phyloP scores from a whole-genome alignment of 2,113 vertebrate genomes.

The Cinclus cinclus region DNA sequence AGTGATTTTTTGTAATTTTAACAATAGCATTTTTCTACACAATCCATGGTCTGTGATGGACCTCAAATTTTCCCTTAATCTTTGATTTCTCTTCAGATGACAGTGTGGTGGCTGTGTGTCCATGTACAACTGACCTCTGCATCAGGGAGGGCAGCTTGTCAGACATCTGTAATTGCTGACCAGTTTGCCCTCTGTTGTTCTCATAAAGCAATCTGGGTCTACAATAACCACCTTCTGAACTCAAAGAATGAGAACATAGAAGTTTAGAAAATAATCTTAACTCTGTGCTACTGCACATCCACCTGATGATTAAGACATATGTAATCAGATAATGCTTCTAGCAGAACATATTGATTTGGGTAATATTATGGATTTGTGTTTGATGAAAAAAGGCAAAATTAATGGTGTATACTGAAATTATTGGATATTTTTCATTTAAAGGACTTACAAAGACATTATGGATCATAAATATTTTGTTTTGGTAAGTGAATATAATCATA shows the following conservation, averaged over 20 bases:
- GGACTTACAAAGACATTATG: not conserved
- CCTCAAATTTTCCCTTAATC: not conserved
- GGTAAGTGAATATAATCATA: not conserved
- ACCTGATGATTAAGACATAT: not conserved
- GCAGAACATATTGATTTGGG: not conserved
- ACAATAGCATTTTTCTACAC: not conserved
- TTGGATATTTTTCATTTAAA: not conserved
- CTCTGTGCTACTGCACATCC: not conserved
- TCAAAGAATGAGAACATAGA: not conserved
- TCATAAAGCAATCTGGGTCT: not conserved
- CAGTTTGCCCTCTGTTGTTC: not conserved
- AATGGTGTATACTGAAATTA: not conserved
- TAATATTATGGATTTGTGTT: not conserved
- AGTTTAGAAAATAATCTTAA: not conserved
- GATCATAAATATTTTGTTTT: not conserved
- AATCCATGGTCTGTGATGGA: not conserved
- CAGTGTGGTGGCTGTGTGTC: not conserved
- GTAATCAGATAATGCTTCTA: not conserved
- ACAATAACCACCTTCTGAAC: not conserved
- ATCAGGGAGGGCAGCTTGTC: not conserved
- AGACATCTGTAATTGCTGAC: not conserved
- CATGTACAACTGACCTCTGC: not conserved
- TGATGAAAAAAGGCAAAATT: not conserved
- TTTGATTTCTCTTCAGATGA: not conserved
- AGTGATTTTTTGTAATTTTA: not conserved